Evolutionary conservation across 2,888 invertebrate species (phyloP).

Genomic region (Lathronympha strigana): DNA sequence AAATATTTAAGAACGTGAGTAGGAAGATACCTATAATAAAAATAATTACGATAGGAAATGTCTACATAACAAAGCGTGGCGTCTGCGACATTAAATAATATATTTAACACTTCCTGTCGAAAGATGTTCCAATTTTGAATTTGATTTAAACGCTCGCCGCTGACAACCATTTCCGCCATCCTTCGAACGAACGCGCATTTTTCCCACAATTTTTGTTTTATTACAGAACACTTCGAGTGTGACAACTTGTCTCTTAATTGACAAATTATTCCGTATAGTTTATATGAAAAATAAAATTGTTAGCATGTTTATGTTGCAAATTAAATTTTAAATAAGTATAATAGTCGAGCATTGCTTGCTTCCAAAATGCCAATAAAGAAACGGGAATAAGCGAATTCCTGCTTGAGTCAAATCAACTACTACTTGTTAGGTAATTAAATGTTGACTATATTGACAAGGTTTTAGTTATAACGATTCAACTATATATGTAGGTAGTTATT

Average conservation of each 20-base stretch:
- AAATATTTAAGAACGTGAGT: conserved; percentile 43
- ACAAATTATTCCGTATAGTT: conserved; percentile 57
- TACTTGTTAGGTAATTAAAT: neutral
- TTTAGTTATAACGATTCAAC: too few species aligned
- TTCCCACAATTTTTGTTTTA: conserved; percentile 64
- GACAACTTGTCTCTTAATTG: conserved; percentile 53
- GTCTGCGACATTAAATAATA: conserved; percentile 68
- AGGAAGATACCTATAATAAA: conserved; percentile 45
- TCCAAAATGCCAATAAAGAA: neutral
- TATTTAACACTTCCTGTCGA: conserved; percentile 78
- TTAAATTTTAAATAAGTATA: neutral
- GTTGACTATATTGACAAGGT: too few species aligned
- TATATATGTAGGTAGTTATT: too few species aligned
- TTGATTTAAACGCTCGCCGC: conserved; percentile 75
- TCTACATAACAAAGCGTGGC: conserved; percentile 59
- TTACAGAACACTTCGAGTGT: conserved; percentile 49
- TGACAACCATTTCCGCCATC: conserved; percentile 78
- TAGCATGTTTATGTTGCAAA: conserved; percentile 5
- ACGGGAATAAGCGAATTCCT: neutral
- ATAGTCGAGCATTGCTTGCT: neutral
- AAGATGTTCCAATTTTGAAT: conserved; percentile 81
- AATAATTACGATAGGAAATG: conserved; percentile 59
- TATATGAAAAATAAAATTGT: conserved; percentile 30
- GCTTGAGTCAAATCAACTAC: neutral
- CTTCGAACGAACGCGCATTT: conserved; percentile 61